Conservation (phyloP, 2,797 vertebrate genomes). For the Tamandua tetradactyla region DNA sequence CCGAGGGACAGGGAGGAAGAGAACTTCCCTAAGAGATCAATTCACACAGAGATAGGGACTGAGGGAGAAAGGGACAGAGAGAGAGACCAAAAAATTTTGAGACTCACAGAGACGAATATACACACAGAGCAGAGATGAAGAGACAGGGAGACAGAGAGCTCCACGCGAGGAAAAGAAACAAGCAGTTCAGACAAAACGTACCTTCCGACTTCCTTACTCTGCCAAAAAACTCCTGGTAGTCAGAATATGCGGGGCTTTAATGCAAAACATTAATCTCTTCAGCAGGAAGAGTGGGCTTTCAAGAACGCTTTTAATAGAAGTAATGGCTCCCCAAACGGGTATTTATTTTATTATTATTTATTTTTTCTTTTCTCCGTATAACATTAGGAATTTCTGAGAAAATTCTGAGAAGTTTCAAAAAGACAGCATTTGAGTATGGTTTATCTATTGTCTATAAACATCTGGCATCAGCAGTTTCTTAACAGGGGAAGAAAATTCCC, state of each 20-base stretch:
- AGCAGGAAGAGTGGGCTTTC: conserved; percentile 24
- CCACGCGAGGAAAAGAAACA: background rate
- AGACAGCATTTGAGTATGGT: background rate
- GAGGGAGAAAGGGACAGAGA: background rate
- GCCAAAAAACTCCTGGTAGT: conserved; percentile 46
- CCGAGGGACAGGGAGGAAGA: background rate
- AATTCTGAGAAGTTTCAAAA: no score
- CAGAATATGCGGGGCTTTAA: background rate
- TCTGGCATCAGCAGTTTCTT: background rate
- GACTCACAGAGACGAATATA: background rate
- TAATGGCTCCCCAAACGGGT: background rate
- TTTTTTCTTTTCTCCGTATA: background rate
- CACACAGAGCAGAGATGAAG: background rate
- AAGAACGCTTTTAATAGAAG: conserved; percentile 38
- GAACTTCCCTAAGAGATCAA: background rate
- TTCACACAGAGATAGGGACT: background rate
- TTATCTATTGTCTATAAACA: conserved; percentile 49
- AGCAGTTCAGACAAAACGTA: background rate
- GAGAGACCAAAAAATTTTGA: background rate
- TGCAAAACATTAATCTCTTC: conserved; percentile 12
- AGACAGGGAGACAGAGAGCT: background rate
- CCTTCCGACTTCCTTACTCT: background rate
- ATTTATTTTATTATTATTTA: conserved; percentile 23
- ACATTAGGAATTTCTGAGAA: conserved; percentile 20
- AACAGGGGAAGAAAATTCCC: conserved; percentile 16